phyloP scores from a whole-genome alignment of 2,113 vertebrate genomes.

The Verasper variegatus region DNA sequence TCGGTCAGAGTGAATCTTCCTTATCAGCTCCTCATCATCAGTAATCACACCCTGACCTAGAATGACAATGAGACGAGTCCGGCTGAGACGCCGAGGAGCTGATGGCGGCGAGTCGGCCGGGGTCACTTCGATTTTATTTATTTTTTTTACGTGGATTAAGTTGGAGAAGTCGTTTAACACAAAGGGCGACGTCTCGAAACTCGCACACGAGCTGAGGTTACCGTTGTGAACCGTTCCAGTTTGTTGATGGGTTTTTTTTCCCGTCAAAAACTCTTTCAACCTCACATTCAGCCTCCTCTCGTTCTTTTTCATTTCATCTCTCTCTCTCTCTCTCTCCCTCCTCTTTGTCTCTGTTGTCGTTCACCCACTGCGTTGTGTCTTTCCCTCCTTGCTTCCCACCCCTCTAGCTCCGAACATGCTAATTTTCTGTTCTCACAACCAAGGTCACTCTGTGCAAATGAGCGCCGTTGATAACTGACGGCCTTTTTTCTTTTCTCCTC shows the following conservation, averaged over 20 bases:
- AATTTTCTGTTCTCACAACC: constrained; percentile 40
- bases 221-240: neutral
- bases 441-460: constrained; percentile 82
- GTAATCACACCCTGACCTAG: constrained; percentile 70
- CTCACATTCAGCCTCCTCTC: neutral
- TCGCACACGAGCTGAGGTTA: no score
- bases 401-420: constrained; percentile 58
- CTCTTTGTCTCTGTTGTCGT: constrained; percentile 49
- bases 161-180: constrained; percentile 6
- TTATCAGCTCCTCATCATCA: constrained; percentile 77
- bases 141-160: neutral
- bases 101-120: neutral
- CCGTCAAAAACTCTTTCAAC: no score
- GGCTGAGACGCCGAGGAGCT: constrained; percentile 21
- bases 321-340: neutral
- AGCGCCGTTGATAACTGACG: constrained; percentile 70
- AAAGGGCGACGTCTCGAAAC: neutral
- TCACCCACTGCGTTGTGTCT: constrained; percentile 55
- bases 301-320: neutral
- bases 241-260: no score
- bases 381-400: constrained; percentile 49
- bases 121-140: neutral
- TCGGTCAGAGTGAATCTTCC: constrained; percentile 65
- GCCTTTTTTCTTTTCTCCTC: neutral
- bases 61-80: constrained; percentile 68